phyloP scores from a whole-genome alignment of 2,888 invertebrate genomes.

The Dicranocentrus wangi region DNA sequence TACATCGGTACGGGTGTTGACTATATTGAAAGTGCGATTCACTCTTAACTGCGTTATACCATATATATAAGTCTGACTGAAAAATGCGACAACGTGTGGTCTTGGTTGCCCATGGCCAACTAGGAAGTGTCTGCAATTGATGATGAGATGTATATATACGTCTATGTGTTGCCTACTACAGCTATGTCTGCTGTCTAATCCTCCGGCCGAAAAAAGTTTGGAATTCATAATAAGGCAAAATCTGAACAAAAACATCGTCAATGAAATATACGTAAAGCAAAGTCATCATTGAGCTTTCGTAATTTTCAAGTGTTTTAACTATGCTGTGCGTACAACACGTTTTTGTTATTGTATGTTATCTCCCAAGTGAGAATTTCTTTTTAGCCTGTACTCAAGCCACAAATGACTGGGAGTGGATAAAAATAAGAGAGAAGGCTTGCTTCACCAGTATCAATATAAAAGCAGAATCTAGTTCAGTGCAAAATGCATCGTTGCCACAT shows the following conservation, averaged over 20 bases:
- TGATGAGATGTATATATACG: neutral
- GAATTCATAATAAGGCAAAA: neutral
- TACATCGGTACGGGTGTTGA: no score
- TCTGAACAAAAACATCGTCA: neutral
- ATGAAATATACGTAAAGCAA: neutral
- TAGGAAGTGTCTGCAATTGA: constrained; percentile 49
- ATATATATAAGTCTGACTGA: neutral
- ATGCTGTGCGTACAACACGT: no score
- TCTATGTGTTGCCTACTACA: neutral
- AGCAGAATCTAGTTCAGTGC: neutral
- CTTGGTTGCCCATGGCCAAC: constrained; percentile 30
- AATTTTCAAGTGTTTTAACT: no score
- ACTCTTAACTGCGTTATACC: no score
- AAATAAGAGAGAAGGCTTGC: neutral
- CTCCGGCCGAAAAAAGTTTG: neutral
- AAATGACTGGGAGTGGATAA: neutral
- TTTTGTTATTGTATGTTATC: no score
- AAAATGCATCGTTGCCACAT: no score
- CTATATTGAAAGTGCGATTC: no score
- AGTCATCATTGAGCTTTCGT: neutral
- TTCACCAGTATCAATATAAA: neutral
- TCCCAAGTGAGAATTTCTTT: no score
- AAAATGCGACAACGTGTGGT: constrained; percentile 46
- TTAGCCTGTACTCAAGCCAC: neutral
- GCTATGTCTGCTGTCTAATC: neutral